Conservation (phyloP, 1,140 invertebrate genomes). For the Drosophila subpulchrella region DNA sequence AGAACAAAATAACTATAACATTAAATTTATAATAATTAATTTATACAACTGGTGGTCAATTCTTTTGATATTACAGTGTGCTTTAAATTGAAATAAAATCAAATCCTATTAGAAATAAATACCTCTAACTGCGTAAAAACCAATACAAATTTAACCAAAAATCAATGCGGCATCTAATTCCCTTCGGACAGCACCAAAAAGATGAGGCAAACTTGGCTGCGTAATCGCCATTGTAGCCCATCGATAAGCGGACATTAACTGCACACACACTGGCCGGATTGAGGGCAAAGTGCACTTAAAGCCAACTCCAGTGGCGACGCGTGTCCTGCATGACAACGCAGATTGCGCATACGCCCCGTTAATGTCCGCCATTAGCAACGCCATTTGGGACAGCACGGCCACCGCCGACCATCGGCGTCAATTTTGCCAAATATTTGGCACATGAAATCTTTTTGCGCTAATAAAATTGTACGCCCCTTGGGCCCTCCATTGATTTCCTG, state of each 20-base stretch:
- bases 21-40: too few relatives aligned
- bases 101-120: too few relatives aligned
- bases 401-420: slow-evolving; percentile 32
- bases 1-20: too few relatives aligned
- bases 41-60: too few relatives aligned
- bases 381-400: slow-evolving; percentile 56
- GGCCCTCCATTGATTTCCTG: slow-evolving; percentile 73
- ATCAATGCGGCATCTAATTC: too few relatives aligned
- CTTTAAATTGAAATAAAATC: too few relatives aligned
- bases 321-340: slow-evolving; percentile 67
- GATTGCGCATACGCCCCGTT: slow-evolving; percentile 75
- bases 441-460: slow-evolving; percentile 81
- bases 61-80: too few relatives aligned
- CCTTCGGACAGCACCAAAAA: neutral
- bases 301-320: slow-evolving; percentile 42
- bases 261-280: slow-evolving; percentile 33
- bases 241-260: slow-evolving; percentile 69
- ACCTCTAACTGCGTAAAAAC: too few relatives aligned
- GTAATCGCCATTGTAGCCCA: slow-evolving; percentile 52
- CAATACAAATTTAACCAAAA: too few relatives aligned
- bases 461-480: slow-evolving; percentile 67
- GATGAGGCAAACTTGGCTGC: slow-evolving; percentile 3
- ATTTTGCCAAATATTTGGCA: slow-evolving; percentile 81
- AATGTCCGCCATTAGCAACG: slow-evolving; percentile 72
- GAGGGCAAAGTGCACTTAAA: slow-evolving; percentile 76